Evolutionary conservation across 2,797 vertebrate species (phyloP), one percentile per base, ranked within the genome.

Genomic region (Myoxocephalus aenaeus): DNA sequence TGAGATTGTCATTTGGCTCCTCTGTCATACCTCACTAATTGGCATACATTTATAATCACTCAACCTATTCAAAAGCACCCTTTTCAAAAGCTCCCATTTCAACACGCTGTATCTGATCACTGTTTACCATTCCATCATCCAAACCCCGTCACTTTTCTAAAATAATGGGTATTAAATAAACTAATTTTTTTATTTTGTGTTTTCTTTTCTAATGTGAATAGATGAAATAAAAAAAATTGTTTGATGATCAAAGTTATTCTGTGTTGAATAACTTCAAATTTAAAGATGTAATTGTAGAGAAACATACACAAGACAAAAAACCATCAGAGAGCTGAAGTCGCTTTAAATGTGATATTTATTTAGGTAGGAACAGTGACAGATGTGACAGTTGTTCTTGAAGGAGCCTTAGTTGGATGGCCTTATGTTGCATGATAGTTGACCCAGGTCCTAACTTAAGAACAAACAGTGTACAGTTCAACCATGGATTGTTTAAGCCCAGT

Each of bases 401-500:
- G 27, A 46, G 51, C 22, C 64, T 51, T 59, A 27, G 48, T 27
- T 66, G n/a, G 34, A 63, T 58, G 61, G 13, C 54, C 20, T 76
- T 38, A 20, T 25, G 34, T 29, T 72, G 66, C 61, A 72, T 4
- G 58, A 56, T 36, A 32, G 18, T 34, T 79, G 58, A 81, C 58
- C 50, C 53, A 81, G 38, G 65, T 65, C 57, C 25, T 65, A 46
- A 66, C 15, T 32, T n/a, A 53, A 73, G 20, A 62, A 72, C 58
- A 42, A 5, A 14, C 40, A 13, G 4, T 42, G 13, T 42, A 5
- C 3, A 42, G 14, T 42, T 42, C 13, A 42, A 42, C 40, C 40
- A 14, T 42, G 13, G 40, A 42, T 5, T 38, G 27, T 86, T 92
- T 86, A 93, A 27, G 92, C 15, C 95, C 94, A 94, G 87, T 94